Evolutionary conservation across 2,888 invertebrate species (phyloP).

Genomic region (Synanthedon myopaeformis): DNA sequence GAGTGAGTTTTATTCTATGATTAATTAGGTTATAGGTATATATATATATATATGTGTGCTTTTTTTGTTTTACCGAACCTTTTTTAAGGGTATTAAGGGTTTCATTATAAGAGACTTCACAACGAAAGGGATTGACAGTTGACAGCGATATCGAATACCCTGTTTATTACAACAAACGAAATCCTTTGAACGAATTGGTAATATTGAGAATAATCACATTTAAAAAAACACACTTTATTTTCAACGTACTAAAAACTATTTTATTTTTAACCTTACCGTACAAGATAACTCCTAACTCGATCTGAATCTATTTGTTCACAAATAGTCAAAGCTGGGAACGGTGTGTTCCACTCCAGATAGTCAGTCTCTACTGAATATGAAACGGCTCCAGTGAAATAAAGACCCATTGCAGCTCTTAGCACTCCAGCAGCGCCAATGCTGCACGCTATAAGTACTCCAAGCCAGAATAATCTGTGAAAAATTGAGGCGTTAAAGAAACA

Average conservation of each 20-base stretch:
- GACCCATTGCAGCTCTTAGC: slow-evolving; percentile 45
- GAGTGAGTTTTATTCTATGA: too few species aligned
- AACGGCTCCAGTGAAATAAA: slow-evolving; percentile 56
- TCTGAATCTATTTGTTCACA: slow-evolving; percentile 60
- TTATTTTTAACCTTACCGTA: slow-evolving; percentile 14
- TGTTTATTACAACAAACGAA: too few species aligned
- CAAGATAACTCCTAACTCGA: slow-evolving; percentile 29
- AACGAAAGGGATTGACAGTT: too few species aligned
- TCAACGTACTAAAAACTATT: slow-evolving; percentile 1
- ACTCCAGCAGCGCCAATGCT: slow-evolving; percentile 31
- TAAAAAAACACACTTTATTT: neutral
- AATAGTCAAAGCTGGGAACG: slow-evolving; percentile 72
- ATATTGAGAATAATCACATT: too few species aligned
- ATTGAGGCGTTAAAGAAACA: neutral
- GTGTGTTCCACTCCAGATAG: slow-evolving; percentile 72
- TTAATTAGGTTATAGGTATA: too few species aligned
- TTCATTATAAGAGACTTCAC: too few species aligned
- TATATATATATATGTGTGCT: too few species aligned
- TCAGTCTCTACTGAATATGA: slow-evolving; percentile 70
- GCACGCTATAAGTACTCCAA: slow-evolving; percentile 42
- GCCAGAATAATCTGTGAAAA: slow-evolving; percentile 67
- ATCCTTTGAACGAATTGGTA: neutral
- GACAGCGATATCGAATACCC: too few species aligned
- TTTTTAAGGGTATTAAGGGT: too few species aligned
- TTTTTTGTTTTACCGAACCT: too few species aligned